Evolutionary conservation across 2,797 vertebrate species (phyloP).

Genomic region (Pelochelys cantorii): DNA sequence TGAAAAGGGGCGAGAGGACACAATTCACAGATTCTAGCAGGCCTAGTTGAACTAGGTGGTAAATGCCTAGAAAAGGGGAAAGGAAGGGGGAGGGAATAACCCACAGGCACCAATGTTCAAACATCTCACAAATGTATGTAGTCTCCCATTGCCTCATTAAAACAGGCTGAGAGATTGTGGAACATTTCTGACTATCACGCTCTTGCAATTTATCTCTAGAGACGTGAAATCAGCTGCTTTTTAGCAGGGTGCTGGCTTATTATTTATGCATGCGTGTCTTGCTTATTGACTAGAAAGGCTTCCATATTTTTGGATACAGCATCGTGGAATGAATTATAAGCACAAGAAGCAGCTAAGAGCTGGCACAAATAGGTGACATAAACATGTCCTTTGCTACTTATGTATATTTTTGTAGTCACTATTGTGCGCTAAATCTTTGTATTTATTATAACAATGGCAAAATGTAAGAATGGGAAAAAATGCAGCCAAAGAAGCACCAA

Average conservation of each 20-base stretch:
- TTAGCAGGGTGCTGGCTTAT: conserved; percentile 35
- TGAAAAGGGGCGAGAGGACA: not conserved
- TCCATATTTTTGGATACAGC: conserved; percentile 57
- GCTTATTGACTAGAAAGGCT: conserved; percentile 44
- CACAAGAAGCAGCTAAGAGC: conserved; percentile 69
- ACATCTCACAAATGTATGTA: not conserved
- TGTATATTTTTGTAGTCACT: conserved; percentile 74
- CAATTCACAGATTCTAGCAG: not conserved
- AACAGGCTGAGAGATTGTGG: not conserved
- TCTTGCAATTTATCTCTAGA: not conserved
- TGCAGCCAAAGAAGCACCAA: not conserved
- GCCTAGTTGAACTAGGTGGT: not conserved
- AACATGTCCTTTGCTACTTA: conserved; percentile 79
- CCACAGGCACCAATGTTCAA: not conserved
- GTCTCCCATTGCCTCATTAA: not conserved
- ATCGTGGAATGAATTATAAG: conserved; percentile 77
- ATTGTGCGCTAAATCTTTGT: conserved; percentile 60
- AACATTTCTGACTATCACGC: accelerated
- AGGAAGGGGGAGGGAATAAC: not conserved
- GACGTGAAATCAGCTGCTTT: not conserved
- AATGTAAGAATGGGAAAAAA: conserved; percentile 38
- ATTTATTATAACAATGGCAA: conserved; percentile 69
- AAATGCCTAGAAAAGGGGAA: accelerated
- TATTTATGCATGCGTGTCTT: conserved; percentile 55
- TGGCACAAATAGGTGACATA: conserved; percentile 75